Base-by-base conservation (phyloP, 2,797 vertebrate genomes). In the Cyprinella venusta region DNA sequence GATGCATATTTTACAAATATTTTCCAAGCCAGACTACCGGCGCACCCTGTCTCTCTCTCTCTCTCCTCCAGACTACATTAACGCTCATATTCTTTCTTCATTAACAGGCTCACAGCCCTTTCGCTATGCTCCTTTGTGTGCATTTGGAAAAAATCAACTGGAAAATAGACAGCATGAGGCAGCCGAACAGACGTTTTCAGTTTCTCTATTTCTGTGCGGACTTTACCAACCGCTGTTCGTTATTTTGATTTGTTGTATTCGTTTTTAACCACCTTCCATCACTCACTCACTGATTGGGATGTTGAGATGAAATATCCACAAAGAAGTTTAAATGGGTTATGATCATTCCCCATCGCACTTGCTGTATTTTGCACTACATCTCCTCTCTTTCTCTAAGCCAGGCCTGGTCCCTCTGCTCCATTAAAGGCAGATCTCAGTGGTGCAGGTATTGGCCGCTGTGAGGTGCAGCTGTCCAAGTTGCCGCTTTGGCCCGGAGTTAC, bases 61-160 rank as follows among this genome's bases (percentile, higher is more conserved):
- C 77, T 89, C 89, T 89, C 89, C 89, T 87, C 88, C 87, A 89
- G 90, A 82, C 86, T 88, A 89, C 92, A 93, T 95, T 92, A 92
- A 92, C 86, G 82, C 80, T 88, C 87, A 91, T 89, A 76, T 92
- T 91, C 91, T 91, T 87, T 87, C 87, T 94, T 95, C 92, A 94
- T 95, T 94, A 94, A 88, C 91, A 91, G 90, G 89, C 92, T 90
- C 92, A 84, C 90, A 91, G 90, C 91, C 90, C 93, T 94, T 95
- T 95, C 91, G 92, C 89, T 83, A 91, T 84, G 90, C 91, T 91
- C 69, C 84, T 89, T 88, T 89, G 89, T 93, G 91, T 92, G 90
- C 88, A 86, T 91, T 92, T 93, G 86, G 88, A 90, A 90, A 93
- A 92, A 94, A 94, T 92, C 92, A 94, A 92, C 91, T 92, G 93